These are phyloP conservation scores for Drosophila kepulauana DNA, from an alignment of 1,140 invertebrate species.

Conservation along the genomic window DNA sequence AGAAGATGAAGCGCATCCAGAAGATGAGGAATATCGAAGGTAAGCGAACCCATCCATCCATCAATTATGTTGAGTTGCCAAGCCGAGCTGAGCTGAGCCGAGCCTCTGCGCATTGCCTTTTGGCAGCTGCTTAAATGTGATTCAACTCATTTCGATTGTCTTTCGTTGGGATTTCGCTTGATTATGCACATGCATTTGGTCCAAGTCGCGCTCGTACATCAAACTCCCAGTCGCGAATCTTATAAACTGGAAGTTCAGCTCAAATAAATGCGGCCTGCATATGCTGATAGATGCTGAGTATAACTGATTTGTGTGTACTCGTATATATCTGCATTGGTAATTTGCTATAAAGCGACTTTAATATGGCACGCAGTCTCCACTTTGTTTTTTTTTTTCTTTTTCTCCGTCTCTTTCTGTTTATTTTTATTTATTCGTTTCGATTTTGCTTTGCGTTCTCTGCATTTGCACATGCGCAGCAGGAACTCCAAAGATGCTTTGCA, in stretches of 20 bases:
- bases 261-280: constrained; percentile 67
- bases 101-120: constrained; percentile 39
- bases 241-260: constrained; percentile 35
- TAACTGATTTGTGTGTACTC: constrained; percentile 79
- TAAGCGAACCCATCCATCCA: constrained; percentile 45
- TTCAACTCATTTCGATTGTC: constrained; percentile 70
- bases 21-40: not conserved
- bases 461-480: constrained; percentile 50
- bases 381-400: constrained; percentile 1
- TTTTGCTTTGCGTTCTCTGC: constrained; percentile 10
- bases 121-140: constrained; percentile 53
- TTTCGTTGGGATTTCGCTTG: constrained; percentile 51
- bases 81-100: constrained; percentile 7
- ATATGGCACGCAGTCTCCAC: constrained; percentile 69
- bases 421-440: constrained; percentile 5
- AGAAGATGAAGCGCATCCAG: not conserved
- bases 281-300: constrained; percentile 76
- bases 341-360: constrained; percentile 74
- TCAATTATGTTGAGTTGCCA: constrained; percentile 71
- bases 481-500: constrained; percentile 57
- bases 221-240: constrained; percentile 45
- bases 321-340: constrained; percentile 80
- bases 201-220: constrained; percentile 63
- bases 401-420: too few relatives aligned
- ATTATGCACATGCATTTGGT: constrained; percentile 79